Base-by-base conservation (phyloP, 2,113 vertebrate genomes). In the Taxidea taxus region DNA sequence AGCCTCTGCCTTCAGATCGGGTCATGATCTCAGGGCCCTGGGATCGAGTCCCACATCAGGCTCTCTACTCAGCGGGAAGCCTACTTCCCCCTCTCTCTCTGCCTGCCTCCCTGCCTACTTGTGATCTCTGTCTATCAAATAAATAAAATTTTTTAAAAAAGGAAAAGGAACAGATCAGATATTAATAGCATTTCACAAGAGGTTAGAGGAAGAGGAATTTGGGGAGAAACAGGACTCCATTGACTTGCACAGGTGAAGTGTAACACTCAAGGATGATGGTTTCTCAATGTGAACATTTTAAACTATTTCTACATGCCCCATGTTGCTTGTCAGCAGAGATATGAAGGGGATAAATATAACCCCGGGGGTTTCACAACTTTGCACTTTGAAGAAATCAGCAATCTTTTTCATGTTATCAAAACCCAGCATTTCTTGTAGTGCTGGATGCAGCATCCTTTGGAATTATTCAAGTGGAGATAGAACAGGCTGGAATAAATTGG, bases 341-440 rank as follows among this genome's bases (percentile, higher is more conserved):
- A 97, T 98, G 97, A 98, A 98, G 98, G 97, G 93, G 64, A 97
- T 98, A 98, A 98, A 98, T 42, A 83, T 75, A 98, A 97, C 96
- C 97, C 97, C 97, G 93, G 97, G 97, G 97, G 90, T 98, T 98
- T 99, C 96, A 97, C 97, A 98, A 97, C 97, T 98, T 97, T 98
- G 91, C 94, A 97, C 98, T 97, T 98, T 95, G 97, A 98, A 98
- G 95, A 98, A 98, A 98, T 89, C 80, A 97, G 87, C 95, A 98
- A 95, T 98, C 94, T 49, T 98, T 97, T 86, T 94, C 66, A 96
- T 97, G 91, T 97, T 98, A 98, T 98, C 97, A 98, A 97, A 98
- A 97, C 84, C 60, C 78, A 92, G 6, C 39, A 78, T 98, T 98
- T 97, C 95, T 97, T 82, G 66, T 72, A 80, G 92, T 90, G 84